Evolutionary conservation across 2,797 vertebrate species (phyloP), one percentile per base, ranked within the genome.

Genomic region (Diplodus puntazzo): DNA sequence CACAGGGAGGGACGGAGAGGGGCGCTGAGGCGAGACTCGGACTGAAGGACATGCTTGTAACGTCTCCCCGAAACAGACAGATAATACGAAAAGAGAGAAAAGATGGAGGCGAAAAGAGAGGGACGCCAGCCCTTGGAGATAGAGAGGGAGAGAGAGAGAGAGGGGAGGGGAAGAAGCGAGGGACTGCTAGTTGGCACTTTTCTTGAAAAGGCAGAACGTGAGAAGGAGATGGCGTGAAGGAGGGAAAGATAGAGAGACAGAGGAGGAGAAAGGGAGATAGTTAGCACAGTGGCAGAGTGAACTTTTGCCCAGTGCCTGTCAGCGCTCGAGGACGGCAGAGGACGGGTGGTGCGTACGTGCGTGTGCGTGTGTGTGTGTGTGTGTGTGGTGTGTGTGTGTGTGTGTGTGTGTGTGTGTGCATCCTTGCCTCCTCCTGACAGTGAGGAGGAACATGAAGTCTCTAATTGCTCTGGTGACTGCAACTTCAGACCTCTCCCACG

Each of bases 291-390:
- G 77, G 75, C 88, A 70, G 75, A 80, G 74, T 91, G 90, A 94
- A 94, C 93, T 92, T 91, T 91, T 84, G 87, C 89, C 89, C 92
- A 87, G 82, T 90, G 84, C 78, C 88, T 93, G 92, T 91, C 89
- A 89, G 72, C 23, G 48, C 59, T 34, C 73, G 85, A 78, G 82
- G 70, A 83, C 45, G 49, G 59, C 62, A 62, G 75, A 77, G 82
- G 79, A 85, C 46, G 23, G 50, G 5, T 73, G 72, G 55, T 39
- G 73, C 11, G 17, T 34, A 27, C 48, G 34, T 64, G 74, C 42
- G 3, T 27, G 58, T 34, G 34, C n/a, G 43, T 82, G 50, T 83
- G 50, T 70, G 46, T 45, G 34, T 63, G 81, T 88, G 73, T 75
- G 45, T 70, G 16, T 69, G 79, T 54, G 25, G 45, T 50, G 9